Percentiles rank a stretch among this genome's conserved stretches.
Conservation (phyloP, 2,797 vertebrate species). For the Phataginus tetradactyla region DNA sequence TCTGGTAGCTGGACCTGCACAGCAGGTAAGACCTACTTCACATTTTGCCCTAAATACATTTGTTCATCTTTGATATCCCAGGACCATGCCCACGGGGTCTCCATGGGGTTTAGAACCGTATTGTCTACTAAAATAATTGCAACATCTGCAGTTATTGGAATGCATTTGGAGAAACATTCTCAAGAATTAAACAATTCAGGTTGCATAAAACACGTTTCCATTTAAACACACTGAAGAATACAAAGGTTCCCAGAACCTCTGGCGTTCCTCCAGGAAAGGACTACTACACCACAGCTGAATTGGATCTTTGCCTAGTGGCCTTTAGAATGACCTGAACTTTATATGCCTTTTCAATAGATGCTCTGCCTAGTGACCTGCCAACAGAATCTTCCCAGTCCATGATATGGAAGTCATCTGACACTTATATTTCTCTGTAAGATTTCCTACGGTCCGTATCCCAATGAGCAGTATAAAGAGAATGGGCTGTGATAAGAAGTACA, state of each 20-base stretch:
- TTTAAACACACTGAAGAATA: neutral
- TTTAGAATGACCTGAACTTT: slow-evolving; percentile 64
- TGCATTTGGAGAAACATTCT: neutral
- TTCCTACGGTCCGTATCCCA: neutral
- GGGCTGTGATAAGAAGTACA: neutral
- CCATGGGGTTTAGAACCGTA: neutral
- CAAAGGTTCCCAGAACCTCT: slow-evolving; percentile 48
- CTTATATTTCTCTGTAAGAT: neutral
- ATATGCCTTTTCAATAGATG: slow-evolving; percentile 36
- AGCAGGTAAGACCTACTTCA: neutral
- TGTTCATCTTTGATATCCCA: neutral
- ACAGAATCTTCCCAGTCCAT: neutral
- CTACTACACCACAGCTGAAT: neutral
- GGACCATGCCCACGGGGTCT: neutral
- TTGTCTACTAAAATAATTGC: neutral
- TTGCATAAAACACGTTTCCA: neutral
- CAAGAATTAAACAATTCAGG: neutral
- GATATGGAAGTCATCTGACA: neutral
- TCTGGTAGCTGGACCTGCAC: accelerated
- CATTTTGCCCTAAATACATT: neutral
- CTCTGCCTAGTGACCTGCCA: neutral
- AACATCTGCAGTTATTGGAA: neutral
- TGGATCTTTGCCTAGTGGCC: slow-evolving; percentile 45
- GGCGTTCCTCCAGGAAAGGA: slow-evolving; percentile 50
- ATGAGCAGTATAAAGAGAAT: neutral